phyloP scores from a whole-genome alignment of 35 echinoderm and acorn worm genomes.

The Heliocidaris erythrogramma region DNA sequence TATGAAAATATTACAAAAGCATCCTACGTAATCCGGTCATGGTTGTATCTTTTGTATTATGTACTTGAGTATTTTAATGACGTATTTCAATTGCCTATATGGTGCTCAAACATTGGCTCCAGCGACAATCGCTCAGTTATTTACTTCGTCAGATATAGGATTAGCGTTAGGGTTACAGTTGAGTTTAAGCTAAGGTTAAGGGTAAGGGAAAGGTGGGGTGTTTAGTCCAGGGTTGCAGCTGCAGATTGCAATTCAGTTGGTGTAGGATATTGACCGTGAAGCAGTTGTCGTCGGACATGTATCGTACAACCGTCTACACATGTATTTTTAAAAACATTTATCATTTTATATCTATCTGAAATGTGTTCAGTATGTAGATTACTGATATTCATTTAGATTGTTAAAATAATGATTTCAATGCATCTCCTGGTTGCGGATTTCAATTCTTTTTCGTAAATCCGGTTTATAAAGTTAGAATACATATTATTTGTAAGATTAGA shows the following conservation, averaged over 20 bases:
- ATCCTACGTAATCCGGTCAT: not conserved
- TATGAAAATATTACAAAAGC: not conserved
- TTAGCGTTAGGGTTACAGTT: too few relatives aligned
- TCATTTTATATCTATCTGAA: too few relatives aligned
- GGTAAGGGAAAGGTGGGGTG: too few relatives aligned
- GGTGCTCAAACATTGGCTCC: too few relatives aligned
- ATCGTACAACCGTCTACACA: too few relatives aligned
- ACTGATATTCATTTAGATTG: not conserved
- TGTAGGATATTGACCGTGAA: too few relatives aligned
- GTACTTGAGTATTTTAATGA: not conserved
- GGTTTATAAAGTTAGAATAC: not conserved
- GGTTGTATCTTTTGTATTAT: not conserved
- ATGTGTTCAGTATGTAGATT: not conserved
- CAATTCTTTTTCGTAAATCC: not conserved
- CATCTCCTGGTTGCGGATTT: not conserved
- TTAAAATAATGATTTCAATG: not conserved
- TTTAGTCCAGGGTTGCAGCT: too few relatives aligned
- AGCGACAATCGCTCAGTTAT: not conserved
- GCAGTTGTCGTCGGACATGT: too few relatives aligned
- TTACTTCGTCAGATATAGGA: not conserved
- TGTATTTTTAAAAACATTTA: too few relatives aligned
- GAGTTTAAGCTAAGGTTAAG: too few relatives aligned
- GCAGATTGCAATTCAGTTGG: too few relatives aligned
- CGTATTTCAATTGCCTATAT: too few relatives aligned
- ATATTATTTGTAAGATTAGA: not conserved